These are phyloP conservation scores for Macrostomum lignano DNA, from an alignment of 1,140 invertebrate species.

Conservation along the genomic window DNA sequence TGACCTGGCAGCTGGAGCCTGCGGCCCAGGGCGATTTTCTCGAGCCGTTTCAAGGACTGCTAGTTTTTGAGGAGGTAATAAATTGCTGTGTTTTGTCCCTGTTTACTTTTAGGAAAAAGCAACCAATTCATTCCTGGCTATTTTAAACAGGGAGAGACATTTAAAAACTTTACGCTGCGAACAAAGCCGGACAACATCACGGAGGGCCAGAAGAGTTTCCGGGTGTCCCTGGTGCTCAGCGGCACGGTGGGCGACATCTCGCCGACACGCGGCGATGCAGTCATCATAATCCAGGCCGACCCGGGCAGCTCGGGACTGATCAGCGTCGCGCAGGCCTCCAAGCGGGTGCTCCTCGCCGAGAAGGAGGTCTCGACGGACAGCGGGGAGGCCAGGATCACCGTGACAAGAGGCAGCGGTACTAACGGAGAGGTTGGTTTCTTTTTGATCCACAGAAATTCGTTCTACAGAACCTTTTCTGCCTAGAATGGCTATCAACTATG, in stretches of 20 bases:
- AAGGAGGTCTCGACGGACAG: not conserved
- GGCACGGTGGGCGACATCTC: constrained; percentile 22
- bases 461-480: too few relatives aligned
- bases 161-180: constrained; percentile 12
- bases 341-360: constrained; percentile 12
- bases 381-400: not conserved
- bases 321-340: constrained; percentile 12
- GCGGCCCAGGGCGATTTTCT: too few relatives aligned
- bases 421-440: not conserved
- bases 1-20: too few relatives aligned
- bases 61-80: too few relatives aligned
- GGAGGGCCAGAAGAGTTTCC: constrained; percentile 18
- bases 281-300: constrained; percentile 14
- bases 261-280: constrained; percentile 12
- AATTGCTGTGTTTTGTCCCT: too few relatives aligned
- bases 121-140: too few relatives aligned
- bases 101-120: too few relatives aligned
- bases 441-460: not conserved
- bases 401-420: not conserved
- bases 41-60: too few relatives aligned
- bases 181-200: constrained; percentile 13
- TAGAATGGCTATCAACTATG: too few relatives aligned
- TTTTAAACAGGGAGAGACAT: constrained; percentile 13
- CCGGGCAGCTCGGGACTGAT: constrained; percentile 15
- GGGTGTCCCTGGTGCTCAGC: constrained; percentile 14